These are phyloP conservation scores for Proteles cristata DNA, from an alignment of 2,113 vertebrate species.

Conservation along the genomic window DNA sequence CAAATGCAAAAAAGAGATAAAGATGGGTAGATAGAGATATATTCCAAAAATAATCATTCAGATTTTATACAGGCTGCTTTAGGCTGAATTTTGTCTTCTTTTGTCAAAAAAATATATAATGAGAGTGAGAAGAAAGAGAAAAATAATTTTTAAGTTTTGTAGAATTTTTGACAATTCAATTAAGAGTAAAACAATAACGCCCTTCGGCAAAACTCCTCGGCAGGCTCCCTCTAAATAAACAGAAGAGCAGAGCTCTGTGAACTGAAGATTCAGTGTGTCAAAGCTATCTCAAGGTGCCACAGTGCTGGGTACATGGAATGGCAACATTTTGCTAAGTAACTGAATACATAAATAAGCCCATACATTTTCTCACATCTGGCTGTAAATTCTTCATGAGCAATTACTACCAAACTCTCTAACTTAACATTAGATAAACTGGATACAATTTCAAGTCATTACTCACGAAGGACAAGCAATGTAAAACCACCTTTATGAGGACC, in stretches of 20 bases:
- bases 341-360: neutral
- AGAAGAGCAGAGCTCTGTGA: conserved; percentile 56
- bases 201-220: conserved; percentile 71
- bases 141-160: conserved; percentile 46
- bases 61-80: neutral
- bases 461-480: conserved; percentile 59
- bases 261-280: conserved; percentile 29
- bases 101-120: conserved; percentile 49
- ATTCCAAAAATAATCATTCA: neutral
- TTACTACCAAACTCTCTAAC: conserved; percentile 78
- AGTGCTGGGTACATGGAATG: neutral
- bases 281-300: neutral
- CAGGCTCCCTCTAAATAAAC: conserved; percentile 67
- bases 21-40: neutral
- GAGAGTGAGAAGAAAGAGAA: neutral
- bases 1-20: neutral
- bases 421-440: conserved; percentile 77
- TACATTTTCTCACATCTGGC: conserved; percentile 76
- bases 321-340: conserved; percentile 53
- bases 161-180: conserved; percentile 76
- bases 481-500: conserved; percentile 69
- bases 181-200: conserved; percentile 74
- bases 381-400: conserved; percentile 79
- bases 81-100: neutral
- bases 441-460: conserved; percentile 82